Percentiles rank a stretch among this genome's conserved stretches.
These are phyloP conservation scores for Arctocebus calabarensis DNA, from an alignment of 2,797 vertebrate species.

Conservation along the genomic window DNA sequence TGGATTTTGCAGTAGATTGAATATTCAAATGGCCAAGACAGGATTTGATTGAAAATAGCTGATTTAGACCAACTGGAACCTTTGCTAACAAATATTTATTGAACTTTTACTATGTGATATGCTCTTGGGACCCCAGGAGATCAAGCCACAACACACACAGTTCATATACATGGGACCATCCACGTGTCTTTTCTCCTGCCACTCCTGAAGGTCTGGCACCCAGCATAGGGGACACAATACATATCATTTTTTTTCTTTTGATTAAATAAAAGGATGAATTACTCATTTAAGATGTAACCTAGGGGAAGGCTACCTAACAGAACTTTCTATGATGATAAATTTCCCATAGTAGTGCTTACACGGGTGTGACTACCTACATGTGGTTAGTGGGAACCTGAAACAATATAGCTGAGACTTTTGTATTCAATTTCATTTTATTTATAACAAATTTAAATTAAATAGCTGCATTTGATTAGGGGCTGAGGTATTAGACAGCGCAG, in stretches of 20 bases:
- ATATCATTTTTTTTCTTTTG: neutral
- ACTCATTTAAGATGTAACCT: neutral
- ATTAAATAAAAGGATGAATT: neutral
- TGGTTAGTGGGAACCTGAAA: neutral
- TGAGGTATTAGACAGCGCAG: neutral
- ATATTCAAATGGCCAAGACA: slow-evolving; percentile 67
- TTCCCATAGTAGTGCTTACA: neutral
- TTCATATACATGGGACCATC: neutral
- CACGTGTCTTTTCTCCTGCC: neutral
- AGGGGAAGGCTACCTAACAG: neutral
- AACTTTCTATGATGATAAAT: neutral
- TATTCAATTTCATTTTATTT: neutral
- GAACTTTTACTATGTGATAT: slow-evolving; percentile 23
- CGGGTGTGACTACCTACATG: neutral
- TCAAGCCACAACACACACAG: neutral
- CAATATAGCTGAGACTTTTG: slow-evolving; percentile 7
- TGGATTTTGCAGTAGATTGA: slow-evolving; percentile 68
- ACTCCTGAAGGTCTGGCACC: neutral
- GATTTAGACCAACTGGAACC: slow-evolving; percentile 54
- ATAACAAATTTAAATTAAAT: slow-evolving; percentile 12
- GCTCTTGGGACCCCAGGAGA: neutral
- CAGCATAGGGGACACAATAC: neutral
- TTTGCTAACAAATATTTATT: slow-evolving; percentile 58
- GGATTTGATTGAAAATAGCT: slow-evolving; percentile 59
- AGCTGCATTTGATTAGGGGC: neutral